A percentile compares a stretch with the other conserved stretches of the same genome.
These are phyloP conservation scores for Xestia sexstrigata DNA, from an alignment of 2,888 invertebrate genomes.

Conservation along the genomic window DNA sequence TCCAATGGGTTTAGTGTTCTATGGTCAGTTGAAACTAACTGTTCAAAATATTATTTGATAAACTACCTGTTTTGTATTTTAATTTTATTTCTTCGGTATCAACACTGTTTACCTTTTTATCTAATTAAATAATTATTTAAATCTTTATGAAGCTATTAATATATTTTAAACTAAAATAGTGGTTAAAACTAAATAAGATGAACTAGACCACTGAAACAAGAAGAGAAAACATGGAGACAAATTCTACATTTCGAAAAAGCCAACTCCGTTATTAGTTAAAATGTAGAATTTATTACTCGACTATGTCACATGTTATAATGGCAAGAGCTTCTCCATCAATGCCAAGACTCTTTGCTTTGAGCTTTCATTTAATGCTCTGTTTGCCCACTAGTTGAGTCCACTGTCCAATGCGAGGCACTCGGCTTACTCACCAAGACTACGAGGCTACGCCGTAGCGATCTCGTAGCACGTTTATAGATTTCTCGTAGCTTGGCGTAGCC, in stretches of 20 bases:
- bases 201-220: neutral
- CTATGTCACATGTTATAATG: constrained; percentile 50
- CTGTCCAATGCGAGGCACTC: constrained; percentile 53
- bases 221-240: neutral
- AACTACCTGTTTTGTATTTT: neutral
- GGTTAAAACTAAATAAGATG: no score
- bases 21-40: constrained; percentile 7
- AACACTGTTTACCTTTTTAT: neutral
- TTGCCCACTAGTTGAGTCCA: constrained; percentile 64
- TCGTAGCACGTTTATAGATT: constrained; percentile 51
- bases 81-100: neutral
- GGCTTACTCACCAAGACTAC: constrained; percentile 50
- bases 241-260: neutral
- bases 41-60: neutral
- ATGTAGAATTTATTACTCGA: constrained; percentile 24
- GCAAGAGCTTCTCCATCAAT: constrained; percentile 60
- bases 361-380: constrained; percentile 71
- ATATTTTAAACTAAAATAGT: neutral
- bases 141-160: neutral
- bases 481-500: constrained; percentile 34
- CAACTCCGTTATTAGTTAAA: neutral
- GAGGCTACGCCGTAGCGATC: constrained; percentile 60
- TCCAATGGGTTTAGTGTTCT: constrained; percentile 16
- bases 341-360: constrained; percentile 65
- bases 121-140: neutral